Evolutionary conservation across 37 sponge, comb jelly and placozoan species (phyloP), one percentile per base, ranked within the genome.

Genomic region (Cliona cf. orientalis): DNA sequence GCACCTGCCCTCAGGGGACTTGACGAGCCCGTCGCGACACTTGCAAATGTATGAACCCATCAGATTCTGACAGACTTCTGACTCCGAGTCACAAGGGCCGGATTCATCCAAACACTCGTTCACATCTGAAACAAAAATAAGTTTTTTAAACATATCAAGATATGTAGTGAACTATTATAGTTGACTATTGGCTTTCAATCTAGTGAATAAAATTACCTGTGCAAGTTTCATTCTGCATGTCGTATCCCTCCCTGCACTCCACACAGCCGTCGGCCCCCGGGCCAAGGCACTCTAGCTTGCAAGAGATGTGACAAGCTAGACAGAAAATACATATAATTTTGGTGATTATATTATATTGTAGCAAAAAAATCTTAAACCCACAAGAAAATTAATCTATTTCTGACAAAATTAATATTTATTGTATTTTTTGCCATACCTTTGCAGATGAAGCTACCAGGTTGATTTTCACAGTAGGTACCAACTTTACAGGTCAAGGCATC

Each of bases 381-480:
- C 72, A 44, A 26, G 46, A 35, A 7, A 26, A 39, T 69, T 38
- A 32, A 14, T 22, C 14, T 22, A 69, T 69, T 21, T 9, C 32
- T 26, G 22, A 63, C 7, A 26, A 63, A 26, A 23, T 63, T 9
- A 63, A 63, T 7, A 63, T 63, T 7, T 9, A 17, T 23, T 23
- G 9, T 9, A 26, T 23, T 49, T 19, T 49, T 49, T 66, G 6
- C 14, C 74, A 46, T 29, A 92, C 92, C 88, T 84, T 83, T 72
- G 58, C 92, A 92, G 49, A 38, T 14, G 66, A 86, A 89, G 5
- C 45, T 78, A 1, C 94, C 91, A 38, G 72, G 80, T n/a, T 80
- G 60, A 67, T 96, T 96, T 19, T 78, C 82, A 80, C 96, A 96
- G 67, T 90, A 89, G 17, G 82, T 86, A 2, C 91, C 93, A 23